Evolutionary conservation across 2,113 vertebrate species (phyloP).

Genomic region (Sisor rabdophorus): DNA sequence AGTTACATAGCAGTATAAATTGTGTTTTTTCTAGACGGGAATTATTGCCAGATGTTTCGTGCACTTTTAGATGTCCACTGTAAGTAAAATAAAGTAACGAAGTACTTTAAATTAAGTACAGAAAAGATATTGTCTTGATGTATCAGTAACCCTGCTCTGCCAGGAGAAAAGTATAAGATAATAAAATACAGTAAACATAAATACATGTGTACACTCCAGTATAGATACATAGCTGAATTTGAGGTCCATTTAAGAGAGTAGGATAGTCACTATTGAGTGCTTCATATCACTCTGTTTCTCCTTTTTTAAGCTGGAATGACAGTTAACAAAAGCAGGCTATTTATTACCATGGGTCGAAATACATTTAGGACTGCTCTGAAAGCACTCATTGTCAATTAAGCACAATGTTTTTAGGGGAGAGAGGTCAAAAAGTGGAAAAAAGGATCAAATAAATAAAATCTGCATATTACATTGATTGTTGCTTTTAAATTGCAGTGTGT

Average conservation of each 20-base stretch:
- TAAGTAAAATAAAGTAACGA: not conserved
- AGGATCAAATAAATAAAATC: constrained; percentile 4
- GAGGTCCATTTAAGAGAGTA: not conserved
- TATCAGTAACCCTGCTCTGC: not conserved
- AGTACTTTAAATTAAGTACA: not conserved
- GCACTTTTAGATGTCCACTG: too few species aligned
- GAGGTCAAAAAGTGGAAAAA: not conserved
- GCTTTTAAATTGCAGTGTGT: too few species aligned
- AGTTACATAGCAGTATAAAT: too few species aligned
- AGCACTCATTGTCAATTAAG: constrained; percentile 59
- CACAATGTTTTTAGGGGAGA: constrained; percentile 45
- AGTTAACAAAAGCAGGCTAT: constrained; percentile 52
- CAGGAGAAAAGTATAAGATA: not conserved
- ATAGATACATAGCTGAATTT: not conserved
- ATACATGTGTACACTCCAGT: not conserved
- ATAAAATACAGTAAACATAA: not conserved
- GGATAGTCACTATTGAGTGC: not conserved
- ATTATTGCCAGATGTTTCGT: too few species aligned
- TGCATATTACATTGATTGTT: not conserved
- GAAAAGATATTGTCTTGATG: not conserved
- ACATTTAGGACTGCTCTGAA: constrained; percentile 58
- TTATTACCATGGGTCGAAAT: constrained; percentile 59
- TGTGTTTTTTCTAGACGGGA: too few species aligned
- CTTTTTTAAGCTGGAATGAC: not conserved
- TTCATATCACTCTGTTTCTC: constrained; percentile 7